Percentiles rank a stretch among this genome's conserved stretches.
Conservation (phyloP, 2,797 vertebrate species). For the Smutsia gigantea region DNA sequence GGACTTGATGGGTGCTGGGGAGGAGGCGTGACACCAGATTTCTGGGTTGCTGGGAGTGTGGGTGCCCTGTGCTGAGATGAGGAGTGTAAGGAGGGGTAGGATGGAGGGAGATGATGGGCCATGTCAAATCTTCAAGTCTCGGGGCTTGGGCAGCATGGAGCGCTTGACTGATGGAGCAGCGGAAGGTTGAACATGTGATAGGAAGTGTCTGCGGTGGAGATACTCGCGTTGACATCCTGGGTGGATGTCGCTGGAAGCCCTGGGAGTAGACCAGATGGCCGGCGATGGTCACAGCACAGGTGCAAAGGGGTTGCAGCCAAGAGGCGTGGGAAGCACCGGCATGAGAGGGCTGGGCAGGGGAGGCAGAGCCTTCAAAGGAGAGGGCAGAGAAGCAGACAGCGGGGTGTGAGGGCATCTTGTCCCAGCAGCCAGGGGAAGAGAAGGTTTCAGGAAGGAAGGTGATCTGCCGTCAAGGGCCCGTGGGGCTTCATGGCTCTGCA, state of each 20-base stretch:
- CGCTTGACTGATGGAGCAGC: not conserved
- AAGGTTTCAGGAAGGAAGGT: not conserved
- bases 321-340: not conserved
- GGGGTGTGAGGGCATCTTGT: not conserved
- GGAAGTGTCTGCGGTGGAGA: not conserved
- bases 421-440: not conserved
- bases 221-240: not conserved
- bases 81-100: not conserved
- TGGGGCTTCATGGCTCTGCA: not conserved
- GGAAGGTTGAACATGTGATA: not conserved
- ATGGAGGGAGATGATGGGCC: not conserved
- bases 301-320: not conserved
- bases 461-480: not conserved
- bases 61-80: not conserved
- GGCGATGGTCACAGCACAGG: not conserved
- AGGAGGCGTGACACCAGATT: not conserved
- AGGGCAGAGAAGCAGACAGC: not conserved
- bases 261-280: not conserved
- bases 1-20: not conserved
- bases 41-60: not conserved
- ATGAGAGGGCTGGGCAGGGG: not conserved
- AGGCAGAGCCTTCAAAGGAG: not conserved
- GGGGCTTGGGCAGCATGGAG: not conserved
- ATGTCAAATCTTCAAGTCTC: not conserved
- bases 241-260: not conserved